phyloP scores from a whole-genome alignment of 2,888 invertebrate species.

The Protodeltote pygarga region DNA sequence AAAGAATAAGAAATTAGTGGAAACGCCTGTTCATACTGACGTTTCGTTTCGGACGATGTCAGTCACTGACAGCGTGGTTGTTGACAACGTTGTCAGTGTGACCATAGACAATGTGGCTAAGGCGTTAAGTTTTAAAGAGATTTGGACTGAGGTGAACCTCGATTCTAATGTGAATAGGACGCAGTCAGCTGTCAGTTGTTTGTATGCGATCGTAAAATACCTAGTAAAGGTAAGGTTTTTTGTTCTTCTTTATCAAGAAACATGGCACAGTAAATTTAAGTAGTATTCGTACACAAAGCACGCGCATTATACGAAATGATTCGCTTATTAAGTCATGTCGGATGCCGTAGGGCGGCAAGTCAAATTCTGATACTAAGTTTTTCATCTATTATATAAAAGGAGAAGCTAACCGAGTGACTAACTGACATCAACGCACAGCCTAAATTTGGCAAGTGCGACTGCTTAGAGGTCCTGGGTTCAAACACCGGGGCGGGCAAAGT shows the following conservation, averaged over 20 bases:
- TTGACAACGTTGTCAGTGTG: slow-evolving; percentile 73
- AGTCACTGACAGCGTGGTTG: slow-evolving; percentile 70
- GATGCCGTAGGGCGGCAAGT: too few species aligned
- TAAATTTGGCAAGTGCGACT: too few species aligned
- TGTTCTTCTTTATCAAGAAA: too few species aligned
- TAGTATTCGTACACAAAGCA: too few species aligned
- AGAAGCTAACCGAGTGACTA: too few species aligned
- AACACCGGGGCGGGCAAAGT: too few species aligned
- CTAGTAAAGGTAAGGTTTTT: slow-evolving; percentile 72
- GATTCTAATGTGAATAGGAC: slow-evolving; percentile 77
- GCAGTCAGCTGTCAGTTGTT: slow-evolving; percentile 81
- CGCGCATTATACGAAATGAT: too few species aligned
- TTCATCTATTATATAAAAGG: neutral
- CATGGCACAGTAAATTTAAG: too few species aligned
- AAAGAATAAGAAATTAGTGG: slow-evolving; percentile 81
- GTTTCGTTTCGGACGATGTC: slow-evolving; percentile 72
- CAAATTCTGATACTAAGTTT: too few species aligned
- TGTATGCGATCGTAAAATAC: slow-evolving; percentile 81
- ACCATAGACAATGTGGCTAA: slow-evolving; percentile 75
- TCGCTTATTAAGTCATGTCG: too few species aligned
- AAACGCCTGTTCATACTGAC: slow-evolving; percentile 75
- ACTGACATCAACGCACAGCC: too few species aligned
- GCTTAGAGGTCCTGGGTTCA: too few species aligned
- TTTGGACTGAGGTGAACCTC: slow-evolving; percentile 77
- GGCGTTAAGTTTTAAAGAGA: slow-evolving; percentile 72